Percentiles rank a stretch among this genome's conserved stretches.
phyloP scores from a whole-genome alignment of 2,888 invertebrate species.

The Drosophila rubida region DNA sequence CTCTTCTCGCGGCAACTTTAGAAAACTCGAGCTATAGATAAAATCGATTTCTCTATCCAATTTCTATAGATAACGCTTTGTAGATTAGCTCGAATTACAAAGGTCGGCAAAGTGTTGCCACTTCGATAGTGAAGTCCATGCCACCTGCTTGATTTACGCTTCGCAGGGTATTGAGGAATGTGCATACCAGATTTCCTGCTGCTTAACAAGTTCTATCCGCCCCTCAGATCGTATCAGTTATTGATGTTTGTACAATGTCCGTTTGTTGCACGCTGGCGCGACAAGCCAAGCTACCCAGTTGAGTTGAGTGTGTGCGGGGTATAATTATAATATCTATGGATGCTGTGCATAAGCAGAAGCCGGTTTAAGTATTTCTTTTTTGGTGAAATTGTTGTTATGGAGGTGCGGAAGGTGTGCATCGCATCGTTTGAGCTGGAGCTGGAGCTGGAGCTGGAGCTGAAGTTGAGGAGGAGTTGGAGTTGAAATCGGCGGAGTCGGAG shows the following conservation, averaged over 20 bases:
- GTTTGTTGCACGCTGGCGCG: neutral
- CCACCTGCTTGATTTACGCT: neutral
- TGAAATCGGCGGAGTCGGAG: conserved; percentile 6
- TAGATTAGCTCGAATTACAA: too few relatives aligned
- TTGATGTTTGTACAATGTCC: neutral
- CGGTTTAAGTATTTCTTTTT: conserved; percentile 39
- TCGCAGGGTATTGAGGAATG: neutral
- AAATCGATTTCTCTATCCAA: too few relatives aligned
- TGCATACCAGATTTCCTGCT: neutral
- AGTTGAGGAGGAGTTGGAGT: conserved; percentile 1
- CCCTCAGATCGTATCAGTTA: neutral
- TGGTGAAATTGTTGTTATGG: conserved; percentile 46
- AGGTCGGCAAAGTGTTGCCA: neutral
- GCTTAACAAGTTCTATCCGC: neutral
- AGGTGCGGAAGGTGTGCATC: conserved; percentile 29
- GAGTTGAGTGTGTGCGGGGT: conserved; percentile 1
- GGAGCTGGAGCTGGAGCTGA: neutral
- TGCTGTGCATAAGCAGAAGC: conserved; percentile 29
- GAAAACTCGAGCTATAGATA: too few relatives aligned
- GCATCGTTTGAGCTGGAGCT: conserved; percentile 20
- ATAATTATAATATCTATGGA: conserved; percentile 33
- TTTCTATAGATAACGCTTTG: too few relatives aligned
- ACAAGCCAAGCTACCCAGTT: neutral
- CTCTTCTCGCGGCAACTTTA: too few relatives aligned
- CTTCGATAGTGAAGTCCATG: neutral